A percentile compares a stretch with the other conserved stretches of the same genome.
Evolutionary conservation across 2,797 vertebrate genomes (phyloP).

Genomic region (Poecilia wingei): DNA sequence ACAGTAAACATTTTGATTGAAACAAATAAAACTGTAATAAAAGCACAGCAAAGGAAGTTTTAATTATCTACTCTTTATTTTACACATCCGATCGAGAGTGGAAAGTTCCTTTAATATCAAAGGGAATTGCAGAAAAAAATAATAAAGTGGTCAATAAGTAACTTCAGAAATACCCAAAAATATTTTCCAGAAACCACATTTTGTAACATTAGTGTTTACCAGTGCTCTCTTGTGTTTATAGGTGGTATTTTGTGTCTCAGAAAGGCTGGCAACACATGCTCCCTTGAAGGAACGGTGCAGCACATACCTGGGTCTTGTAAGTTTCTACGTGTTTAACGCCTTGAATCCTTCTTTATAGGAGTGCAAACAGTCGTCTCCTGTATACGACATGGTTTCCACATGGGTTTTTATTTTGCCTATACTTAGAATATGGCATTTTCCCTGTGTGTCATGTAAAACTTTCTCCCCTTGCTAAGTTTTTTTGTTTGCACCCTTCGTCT

Average conservation of each 20-base stretch:
- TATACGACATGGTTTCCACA: background rate
- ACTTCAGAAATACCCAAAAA: conserved; percentile 39
- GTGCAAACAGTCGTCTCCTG: background rate
- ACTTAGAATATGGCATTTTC: conserved; percentile 24
- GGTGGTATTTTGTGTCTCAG: conserved; percentile 46
- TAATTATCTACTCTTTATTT: conserved; percentile 52
- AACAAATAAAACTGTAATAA: conserved; percentile 66
- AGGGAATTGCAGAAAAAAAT: conserved; percentile 44
- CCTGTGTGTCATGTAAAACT: conserved; percentile 44
- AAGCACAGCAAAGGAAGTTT: conserved; percentile 51
- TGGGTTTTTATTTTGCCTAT: conserved; percentile 3
- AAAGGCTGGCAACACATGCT: conserved; percentile 26
- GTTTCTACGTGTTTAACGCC: background rate
- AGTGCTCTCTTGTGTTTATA: conserved; percentile 47
- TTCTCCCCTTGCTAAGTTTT: conserved; percentile 35
- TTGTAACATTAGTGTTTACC: conserved; percentile 49
- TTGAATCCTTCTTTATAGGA: background rate
- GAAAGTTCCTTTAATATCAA: conserved; percentile 58
- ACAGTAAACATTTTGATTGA: conserved; percentile 67
- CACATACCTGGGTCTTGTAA: conserved; percentile 26
- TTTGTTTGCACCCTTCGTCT: conserved; percentile 34
- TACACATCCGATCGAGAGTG: conserved; percentile 52
- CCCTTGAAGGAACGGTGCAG: conserved; percentile 27
- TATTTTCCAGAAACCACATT: conserved; percentile 51
- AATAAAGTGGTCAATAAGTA: conserved; percentile 44